Conservation (phyloP, 1,140 invertebrate genomes). For the Acromyrmex echinatior region DNA sequence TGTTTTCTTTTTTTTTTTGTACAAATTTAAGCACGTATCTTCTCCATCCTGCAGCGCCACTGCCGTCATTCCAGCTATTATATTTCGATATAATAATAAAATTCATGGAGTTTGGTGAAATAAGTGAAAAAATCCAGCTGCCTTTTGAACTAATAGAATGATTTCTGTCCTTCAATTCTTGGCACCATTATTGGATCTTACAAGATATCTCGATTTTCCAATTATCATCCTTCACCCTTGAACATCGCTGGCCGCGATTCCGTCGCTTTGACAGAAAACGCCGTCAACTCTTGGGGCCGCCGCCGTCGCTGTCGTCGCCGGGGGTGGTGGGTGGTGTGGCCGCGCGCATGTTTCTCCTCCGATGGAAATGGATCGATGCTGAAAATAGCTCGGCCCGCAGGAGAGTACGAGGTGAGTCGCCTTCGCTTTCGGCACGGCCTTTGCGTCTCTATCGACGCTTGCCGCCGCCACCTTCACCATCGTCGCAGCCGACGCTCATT, state of each 20-base stretch:
- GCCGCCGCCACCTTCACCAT: background rate
- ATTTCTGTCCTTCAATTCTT: no score
- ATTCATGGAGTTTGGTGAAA: no score
- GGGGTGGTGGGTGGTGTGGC: constrained; percentile 58
- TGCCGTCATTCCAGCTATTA: no score
- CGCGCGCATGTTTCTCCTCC: constrained; percentile 74
- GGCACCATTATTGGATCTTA: no score
- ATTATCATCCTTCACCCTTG: background rate
- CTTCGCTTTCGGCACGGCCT: constrained; percentile 84
- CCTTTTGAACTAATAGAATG: no score
- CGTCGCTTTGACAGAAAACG: background rate
- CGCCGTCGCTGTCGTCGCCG: constrained; percentile 49
- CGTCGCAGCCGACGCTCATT: no score
- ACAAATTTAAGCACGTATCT: no score
- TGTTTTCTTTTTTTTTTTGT: no score
- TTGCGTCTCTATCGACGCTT: constrained; percentile 75
- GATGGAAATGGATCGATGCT: constrained; percentile 77
- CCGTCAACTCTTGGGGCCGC: background rate
- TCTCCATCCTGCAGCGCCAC: no score
- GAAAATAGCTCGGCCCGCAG: constrained; percentile 80
- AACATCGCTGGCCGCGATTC: background rate
- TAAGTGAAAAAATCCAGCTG: no score
- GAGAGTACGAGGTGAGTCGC: constrained; percentile 85
- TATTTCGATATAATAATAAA: no score
- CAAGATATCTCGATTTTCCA: background rate